Conservation (phyloP, 2,113 vertebrate species). For the Urocynchramus pylzowi region DNA sequence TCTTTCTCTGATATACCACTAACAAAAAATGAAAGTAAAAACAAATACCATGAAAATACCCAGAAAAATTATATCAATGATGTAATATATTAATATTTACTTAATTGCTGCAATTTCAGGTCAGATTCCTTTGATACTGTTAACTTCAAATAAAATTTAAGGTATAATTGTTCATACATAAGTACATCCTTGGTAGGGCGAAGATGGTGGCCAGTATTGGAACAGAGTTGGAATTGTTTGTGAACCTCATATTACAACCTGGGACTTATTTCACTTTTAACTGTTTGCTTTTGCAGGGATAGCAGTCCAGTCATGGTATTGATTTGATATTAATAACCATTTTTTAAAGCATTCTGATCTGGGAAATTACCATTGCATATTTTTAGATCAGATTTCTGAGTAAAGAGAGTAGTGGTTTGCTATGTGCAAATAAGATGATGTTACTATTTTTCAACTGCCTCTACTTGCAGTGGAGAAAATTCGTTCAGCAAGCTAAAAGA, state of each 20-base stretch:
- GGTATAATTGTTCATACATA: not conserved
- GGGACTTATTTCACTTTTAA: not conserved
- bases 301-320: not conserved
- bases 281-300: conserved; percentile 35
- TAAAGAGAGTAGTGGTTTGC: conserved; percentile 31
- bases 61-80: not conserved
- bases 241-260: not conserved
- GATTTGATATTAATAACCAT: conserved; percentile 36
- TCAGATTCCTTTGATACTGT: not conserved
- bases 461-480: not conserved
- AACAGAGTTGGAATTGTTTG: conserved; percentile 33
- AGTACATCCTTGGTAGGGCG: not conserved
- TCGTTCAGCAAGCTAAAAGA: not conserved
- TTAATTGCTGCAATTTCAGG: not conserved
- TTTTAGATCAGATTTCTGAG: conserved; percentile 60
- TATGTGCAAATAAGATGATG: conserved; percentile 23
- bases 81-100: not conserved
- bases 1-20: not conserved
- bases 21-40: not conserved
- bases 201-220: not conserved
- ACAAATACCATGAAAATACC: not conserved
- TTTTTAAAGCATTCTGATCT: conserved; percentile 16
- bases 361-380: not conserved
- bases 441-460: conserved; percentile 48
- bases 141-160: not conserved